phyloP scores from a whole-genome alignment of 2,888 invertebrate genomes.

The Tribolium freemani region DNA sequence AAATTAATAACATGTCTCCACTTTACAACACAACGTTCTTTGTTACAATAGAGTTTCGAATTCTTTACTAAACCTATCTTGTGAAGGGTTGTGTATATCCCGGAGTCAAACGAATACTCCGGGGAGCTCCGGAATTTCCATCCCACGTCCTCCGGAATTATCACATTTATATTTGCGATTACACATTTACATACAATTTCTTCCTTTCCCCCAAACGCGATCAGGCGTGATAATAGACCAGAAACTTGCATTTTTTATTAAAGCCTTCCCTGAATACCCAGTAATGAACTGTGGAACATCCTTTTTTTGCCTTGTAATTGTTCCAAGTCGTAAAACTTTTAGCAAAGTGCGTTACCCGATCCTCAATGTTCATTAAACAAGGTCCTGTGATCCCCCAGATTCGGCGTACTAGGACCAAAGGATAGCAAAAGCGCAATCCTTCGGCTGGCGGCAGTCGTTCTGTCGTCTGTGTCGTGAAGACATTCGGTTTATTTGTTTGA shows the following conservation, averaged over 20 bases:
- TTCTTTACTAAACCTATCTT: neutral
- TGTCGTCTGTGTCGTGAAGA: conserved; percentile 23
- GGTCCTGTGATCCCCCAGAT: conserved; percentile 45
- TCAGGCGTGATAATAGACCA: too few relatives aligned
- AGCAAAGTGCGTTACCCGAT: neutral
- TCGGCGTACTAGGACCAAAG: conserved; percentile 48
- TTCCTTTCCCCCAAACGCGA: neutral
- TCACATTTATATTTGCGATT: neutral
- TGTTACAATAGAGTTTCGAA: neutral
- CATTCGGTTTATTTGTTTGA: neutral
- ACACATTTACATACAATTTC: neutral
- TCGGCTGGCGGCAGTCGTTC: conserved; percentile 30
- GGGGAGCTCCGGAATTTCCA: conserved; percentile 2
- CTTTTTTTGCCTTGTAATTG: neutral
- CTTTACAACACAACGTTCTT: neutral
- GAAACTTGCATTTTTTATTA: neutral
- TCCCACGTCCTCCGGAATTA: neutral
- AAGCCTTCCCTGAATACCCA: neutral
- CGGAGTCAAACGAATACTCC: neutral
- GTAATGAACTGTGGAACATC: neutral
- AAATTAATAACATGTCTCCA: neutral
- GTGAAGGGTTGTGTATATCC: conserved; percentile 1
- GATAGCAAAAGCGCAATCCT: conserved; percentile 37
- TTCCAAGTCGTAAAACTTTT: neutral
- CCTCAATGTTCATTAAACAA: conserved; percentile 35